Evolutionary conservation across 2,797 vertebrate genomes (phyloP), one percentile per base, ranked within the genome.

Genomic region (Phylloscopus collybita): DNA sequence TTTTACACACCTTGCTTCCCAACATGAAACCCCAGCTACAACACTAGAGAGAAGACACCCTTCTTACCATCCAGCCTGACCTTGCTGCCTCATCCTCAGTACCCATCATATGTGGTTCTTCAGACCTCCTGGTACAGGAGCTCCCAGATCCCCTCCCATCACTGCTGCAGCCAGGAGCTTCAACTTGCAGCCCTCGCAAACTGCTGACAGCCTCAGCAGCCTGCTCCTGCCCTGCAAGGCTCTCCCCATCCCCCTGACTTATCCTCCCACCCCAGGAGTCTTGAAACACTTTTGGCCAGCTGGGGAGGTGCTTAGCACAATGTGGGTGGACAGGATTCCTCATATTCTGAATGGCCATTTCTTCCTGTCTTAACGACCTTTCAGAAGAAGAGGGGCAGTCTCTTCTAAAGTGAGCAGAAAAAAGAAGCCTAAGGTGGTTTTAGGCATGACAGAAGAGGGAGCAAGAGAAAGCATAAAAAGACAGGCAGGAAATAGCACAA

Each of bases 401-500:
- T 61, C 26, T 22, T 73, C 69, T 38, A 22, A 50, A 61, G 18
- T 15, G 14, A 86, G 62, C 16, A 60, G 30, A 60, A 80, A 26
- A 34, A 88, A 51, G 34, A 71, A 40, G 23, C 49, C 14, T 32
- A 78, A 61, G 72, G 75, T 91, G 65, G 11, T 61, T 64, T 92
- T 78, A 86, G 75, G 32, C 29, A 4, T 29, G 84, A 72, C 11
- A 26, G 85, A 90, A 81, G 51, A 93, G 51, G 17, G 70, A 94
- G 75, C 4, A 88, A 57, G 27, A 91, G 23, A 78, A 89, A 74
- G 44, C 30, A 10, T 3, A 47, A 38, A 36, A 83, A 72, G 56
- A 79, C 19, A 59, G 81, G 75, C 85, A 96, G 91, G 92, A 93
- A 91, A 86, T 71, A 92, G 72, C 72, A 78, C 10, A 72, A 91